Evolutionary conservation across 2,113 vertebrate species (phyloP), one percentile per base, ranked within the genome.

Genomic region (Brachirus orientalis): DNA sequence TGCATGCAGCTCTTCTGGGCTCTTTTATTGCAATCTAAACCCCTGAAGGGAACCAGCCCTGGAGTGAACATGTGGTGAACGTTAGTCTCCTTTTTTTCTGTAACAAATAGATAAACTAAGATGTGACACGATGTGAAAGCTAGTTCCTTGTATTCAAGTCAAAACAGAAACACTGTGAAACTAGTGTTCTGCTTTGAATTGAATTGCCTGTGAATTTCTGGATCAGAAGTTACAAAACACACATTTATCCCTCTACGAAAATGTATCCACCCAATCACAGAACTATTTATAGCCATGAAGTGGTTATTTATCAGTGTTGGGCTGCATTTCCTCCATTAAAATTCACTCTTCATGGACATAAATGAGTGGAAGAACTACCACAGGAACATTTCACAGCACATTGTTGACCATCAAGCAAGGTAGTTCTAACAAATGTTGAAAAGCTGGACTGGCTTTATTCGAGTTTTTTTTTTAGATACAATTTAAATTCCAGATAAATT

Each of bases 401-500:
- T 72, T 79, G 76, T 48, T 79, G 28, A 69, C 37, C 64, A 58
- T 85, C 77, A 87, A 79, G 57, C 17, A 12, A 84, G 50, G 51
- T 20, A 66, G 58, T 36, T 64, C 51, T 77, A 75, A 71, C 62
- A 82, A 80, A 83, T 50, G 11, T 17, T 70, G 71, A 84, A 84
- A 67, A 56, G 63, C 80, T 82, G 70, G 72, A 85, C 71, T 72
- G 72, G 66, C 63, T 93, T 90, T 92, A 91, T 90, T 92, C 80
- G 44, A 79, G 28, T 28, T 28, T n/a, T 72, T 71, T 83, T 80
- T 80, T 81, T 63, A 53, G 63, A 72, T 64, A 77, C 46, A 67
- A 75, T 81, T 81, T 63, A 77, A 83, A 89, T 80, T 75, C 74
- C 86, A 74, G 59, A 73, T 79, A 83, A 79, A 83, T 67, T 59